Percentiles rank a stretch among this genome's conserved stretches.
phyloP scores from a whole-genome alignment of 1,140 invertebrate genomes.

The Sitophilus oryzae region DNA sequence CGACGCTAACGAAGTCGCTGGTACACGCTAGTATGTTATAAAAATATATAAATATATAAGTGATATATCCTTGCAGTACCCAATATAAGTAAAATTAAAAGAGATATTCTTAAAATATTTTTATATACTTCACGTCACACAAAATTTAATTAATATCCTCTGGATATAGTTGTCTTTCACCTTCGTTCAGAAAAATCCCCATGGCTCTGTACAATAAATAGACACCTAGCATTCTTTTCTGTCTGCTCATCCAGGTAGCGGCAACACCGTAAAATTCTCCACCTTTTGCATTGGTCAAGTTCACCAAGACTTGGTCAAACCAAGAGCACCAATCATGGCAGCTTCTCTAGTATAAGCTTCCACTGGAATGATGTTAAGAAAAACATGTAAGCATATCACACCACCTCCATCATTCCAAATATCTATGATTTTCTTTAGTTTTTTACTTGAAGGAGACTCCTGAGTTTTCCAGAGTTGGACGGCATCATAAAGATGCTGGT shows the following conservation, averaged over 20 bases:
- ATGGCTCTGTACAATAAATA: conserved; percentile 80
- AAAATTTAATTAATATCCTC: too few species aligned
- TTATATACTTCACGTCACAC: too few species aligned
- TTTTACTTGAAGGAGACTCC: conserved; percentile 44
- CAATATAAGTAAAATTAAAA: too few species aligned
- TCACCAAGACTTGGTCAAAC: conserved; percentile 68
- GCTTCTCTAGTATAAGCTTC: conserved; percentile 93
- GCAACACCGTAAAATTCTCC: conserved; percentile 81
- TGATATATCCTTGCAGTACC: too few species aligned
- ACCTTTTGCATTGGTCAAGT: conserved; percentile 72
- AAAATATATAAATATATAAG: too few species aligned
- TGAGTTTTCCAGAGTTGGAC: conserved; percentile 52
- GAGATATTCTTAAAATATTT: too few species aligned
- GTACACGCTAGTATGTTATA: too few species aligned
- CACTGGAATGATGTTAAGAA: conserved; percentile 83
- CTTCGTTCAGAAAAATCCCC: conserved; percentile 79
- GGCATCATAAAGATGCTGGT: conserved; percentile 86
- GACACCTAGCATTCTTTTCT: conserved; percentile 69
- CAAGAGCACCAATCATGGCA: conserved; percentile 86
- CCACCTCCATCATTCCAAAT: conserved; percentile 53
- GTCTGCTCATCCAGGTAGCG: conserved; percentile 64
- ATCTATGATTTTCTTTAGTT: conserved; percentile 68
- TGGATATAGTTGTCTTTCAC: conserved; percentile 75
- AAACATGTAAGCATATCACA: conserved; percentile 85
- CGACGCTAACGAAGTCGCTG: too few species aligned